Conservation (phyloP, 1,140 invertebrate species). For the Plodia interpunctella region DNA sequence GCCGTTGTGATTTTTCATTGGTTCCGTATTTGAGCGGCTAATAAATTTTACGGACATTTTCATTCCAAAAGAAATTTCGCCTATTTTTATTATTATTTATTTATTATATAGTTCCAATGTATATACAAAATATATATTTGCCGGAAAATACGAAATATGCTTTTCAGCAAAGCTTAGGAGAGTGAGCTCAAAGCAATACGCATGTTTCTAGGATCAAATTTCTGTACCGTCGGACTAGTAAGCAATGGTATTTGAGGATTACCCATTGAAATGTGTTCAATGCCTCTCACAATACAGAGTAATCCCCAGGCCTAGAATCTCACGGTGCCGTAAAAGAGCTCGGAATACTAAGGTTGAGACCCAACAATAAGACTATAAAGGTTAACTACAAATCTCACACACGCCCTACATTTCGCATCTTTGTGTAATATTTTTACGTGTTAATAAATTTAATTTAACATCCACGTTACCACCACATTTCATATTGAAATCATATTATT, state of each 20-base stretch:
- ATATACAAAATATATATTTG: no score
- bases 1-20: conserved; percentile 15
- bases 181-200: not conserved
- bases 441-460: no score
- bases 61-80: not conserved
- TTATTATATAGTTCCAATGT: not conserved
- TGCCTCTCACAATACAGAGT: not conserved
- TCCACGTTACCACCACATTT: no score
- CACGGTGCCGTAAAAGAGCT: not conserved
- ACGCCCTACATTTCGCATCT: not conserved
- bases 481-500: no score
- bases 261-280: not conserved
- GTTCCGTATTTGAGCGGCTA: not conserved
- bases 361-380: not conserved
- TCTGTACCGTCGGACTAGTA: not conserved
- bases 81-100: no score
- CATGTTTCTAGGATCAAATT: not conserved
- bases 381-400: not conserved
- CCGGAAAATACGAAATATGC: not conserved
- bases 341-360: not conserved
- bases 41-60: not conserved
- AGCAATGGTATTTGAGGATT: not conserved
- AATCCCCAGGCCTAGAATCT: not conserved
- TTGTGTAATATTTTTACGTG: not conserved
- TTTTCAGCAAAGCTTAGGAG: not conserved